A percentile compares a stretch with the other conserved stretches of the same genome.
phyloP scores from a whole-genome alignment of 1,140 invertebrate genomes.

The Drosophila oshimai region DNA sequence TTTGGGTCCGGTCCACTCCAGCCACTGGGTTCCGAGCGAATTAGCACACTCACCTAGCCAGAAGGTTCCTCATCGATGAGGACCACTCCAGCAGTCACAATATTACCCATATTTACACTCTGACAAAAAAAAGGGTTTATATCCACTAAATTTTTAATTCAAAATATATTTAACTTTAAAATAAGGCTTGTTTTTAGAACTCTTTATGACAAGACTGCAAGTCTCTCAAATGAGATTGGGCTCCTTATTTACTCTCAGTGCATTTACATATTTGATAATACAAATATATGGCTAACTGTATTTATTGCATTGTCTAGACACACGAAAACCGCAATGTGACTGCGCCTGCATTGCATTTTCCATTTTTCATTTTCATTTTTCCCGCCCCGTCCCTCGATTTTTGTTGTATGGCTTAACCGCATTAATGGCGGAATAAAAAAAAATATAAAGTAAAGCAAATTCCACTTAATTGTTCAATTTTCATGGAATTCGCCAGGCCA shows the following conservation, averaged over 20 bases:
- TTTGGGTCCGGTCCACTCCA: conserved; percentile 33
- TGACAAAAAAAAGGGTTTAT: too few species aligned
- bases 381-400: conserved; percentile 8
- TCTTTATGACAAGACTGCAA: too few species aligned
- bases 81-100: conserved; percentile 22
- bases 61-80: conserved; percentile 21
- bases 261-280: conserved; percentile 60
- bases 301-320: conserved; percentile 81
- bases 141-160: too few species aligned
- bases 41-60: conserved; percentile 56
- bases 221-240: neutral
- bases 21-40: conserved; percentile 53
- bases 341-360: conserved; percentile 69
- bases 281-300: conserved; percentile 73
- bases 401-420: conserved; percentile 63
- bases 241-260: conserved; percentile 8
- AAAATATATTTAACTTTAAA: too few species aligned
- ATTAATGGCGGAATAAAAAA: conserved; percentile 44
- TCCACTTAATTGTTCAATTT: conserved; percentile 69
- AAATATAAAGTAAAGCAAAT: conserved; percentile 24
- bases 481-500: conserved; percentile 42
- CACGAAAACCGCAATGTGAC: conserved; percentile 66
- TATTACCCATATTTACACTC: conserved; percentile 6
- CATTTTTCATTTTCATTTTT: conserved; percentile 1
- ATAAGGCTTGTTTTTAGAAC: too few species aligned